Conservation (phyloP, 2,888 invertebrate species). For the Synanthedon vespiformis region DNA sequence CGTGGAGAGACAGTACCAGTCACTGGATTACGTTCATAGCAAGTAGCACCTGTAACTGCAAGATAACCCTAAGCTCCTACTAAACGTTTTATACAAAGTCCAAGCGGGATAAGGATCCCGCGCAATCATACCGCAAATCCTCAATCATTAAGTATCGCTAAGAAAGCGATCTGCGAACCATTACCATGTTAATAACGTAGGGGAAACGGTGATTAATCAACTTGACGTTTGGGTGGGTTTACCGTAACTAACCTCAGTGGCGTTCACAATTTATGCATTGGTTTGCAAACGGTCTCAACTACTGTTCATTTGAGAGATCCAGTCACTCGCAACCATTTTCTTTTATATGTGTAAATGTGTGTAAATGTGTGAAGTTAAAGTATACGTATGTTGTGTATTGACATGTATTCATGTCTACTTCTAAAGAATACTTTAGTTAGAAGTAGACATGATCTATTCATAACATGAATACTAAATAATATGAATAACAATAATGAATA, state of each 20-base stretch:
- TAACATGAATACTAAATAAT: too few species aligned
- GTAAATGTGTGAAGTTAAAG: too few species aligned
- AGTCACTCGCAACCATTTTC: too few species aligned
- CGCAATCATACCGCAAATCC: slow-evolving; percentile 63
- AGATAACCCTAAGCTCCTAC: slow-evolving; percentile 37
- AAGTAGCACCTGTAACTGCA: slow-evolving; percentile 6
- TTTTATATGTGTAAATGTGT: too few species aligned
- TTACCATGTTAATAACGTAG: slow-evolving; percentile 69
- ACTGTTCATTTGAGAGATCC: slow-evolving; percentile 3
- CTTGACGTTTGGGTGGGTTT: slow-evolving; percentile 50
- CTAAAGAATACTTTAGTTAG: too few species aligned
- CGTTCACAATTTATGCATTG: slow-evolving; percentile 60
- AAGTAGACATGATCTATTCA: too few species aligned
- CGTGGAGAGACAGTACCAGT: neutral
- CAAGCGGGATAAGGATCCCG: slow-evolving; percentile 21
- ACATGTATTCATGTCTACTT: too few species aligned
- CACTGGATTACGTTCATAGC: neutral
- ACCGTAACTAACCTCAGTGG: slow-evolving; percentile 40
- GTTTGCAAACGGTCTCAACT: slow-evolving; percentile 34
- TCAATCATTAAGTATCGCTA: slow-evolving; percentile 67
- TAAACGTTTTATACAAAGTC: slow-evolving; percentile 6
- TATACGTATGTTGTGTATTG: too few species aligned
- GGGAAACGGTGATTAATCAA: slow-evolving; percentile 65
- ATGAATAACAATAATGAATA: too few species aligned
- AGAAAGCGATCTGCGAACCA: slow-evolving; percentile 66